phyloP scores from a whole-genome alignment of 1,140 invertebrate genomes.

The Ooceraea biroi region DNA sequence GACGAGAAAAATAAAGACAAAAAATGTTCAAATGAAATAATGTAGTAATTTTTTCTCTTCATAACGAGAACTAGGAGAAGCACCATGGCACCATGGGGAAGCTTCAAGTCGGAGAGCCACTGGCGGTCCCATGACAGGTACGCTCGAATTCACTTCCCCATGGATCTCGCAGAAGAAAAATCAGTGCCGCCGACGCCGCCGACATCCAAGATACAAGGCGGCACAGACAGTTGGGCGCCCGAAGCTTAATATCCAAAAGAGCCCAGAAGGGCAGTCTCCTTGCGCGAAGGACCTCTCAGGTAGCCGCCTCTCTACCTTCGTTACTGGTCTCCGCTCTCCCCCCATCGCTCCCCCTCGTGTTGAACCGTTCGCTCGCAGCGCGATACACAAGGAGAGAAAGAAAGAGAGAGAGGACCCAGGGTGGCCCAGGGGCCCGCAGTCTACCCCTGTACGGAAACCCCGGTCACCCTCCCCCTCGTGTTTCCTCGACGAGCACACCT shows the following conservation, averaged over 20 bases:
- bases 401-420: background rate
- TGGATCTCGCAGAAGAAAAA: slow-evolving; percentile 51
- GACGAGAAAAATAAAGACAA: no score
- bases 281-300: slow-evolving; percentile 69
- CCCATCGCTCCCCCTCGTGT: background rate
- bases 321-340: slow-evolving; percentile 44
- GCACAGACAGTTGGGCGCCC: slow-evolving; percentile 75
- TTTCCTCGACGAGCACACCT: slow-evolving; percentile 69
- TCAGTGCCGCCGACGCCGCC: slow-evolving; percentile 55
- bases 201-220: slow-evolving; percentile 62
- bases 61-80: no score
- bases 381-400: background rate
- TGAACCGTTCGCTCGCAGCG: slow-evolving; percentile 32
- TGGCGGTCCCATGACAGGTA: background rate
- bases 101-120: background rate
- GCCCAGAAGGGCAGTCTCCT: background rate
- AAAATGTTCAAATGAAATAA: no score
- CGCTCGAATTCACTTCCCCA: slow-evolving; percentile 19
- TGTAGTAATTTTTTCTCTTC: no score
- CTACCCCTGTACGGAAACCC: slow-evolving; percentile 51
- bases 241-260: slow-evolving; percentile 52
- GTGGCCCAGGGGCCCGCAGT: slow-evolving; percentile 18
- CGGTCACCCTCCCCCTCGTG: slow-evolving; percentile 63
- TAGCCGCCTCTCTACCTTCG: slow-evolving; percentile 69
- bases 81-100: no score